Percentiles rank a stretch among this genome's conserved stretches.
phyloP scores from a whole-genome alignment of 2,797 vertebrate genomes.

The Chelon auratus region DNA sequence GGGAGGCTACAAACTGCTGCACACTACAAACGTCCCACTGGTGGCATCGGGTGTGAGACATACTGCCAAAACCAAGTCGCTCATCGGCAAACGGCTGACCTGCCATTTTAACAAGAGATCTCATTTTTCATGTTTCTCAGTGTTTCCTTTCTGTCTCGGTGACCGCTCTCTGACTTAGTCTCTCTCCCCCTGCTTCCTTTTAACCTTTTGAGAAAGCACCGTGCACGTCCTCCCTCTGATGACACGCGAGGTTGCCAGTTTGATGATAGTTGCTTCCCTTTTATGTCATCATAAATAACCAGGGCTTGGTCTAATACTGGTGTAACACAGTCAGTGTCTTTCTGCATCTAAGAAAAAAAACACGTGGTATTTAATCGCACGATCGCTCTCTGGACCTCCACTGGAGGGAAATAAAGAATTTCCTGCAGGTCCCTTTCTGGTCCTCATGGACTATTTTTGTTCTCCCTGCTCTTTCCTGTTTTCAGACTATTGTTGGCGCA shows the following conservation, averaged over 20 bases:
- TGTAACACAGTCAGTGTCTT: background rate
- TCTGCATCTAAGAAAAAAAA: background rate
- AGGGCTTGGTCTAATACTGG: background rate
- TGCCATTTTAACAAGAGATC: background rate
- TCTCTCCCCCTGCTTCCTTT: background rate
- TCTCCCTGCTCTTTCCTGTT: conserved; percentile 53
- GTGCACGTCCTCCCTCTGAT: background rate
- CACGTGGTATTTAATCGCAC: background rate
- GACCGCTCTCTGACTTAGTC: background rate
- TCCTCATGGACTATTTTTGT: conserved; percentile 41
- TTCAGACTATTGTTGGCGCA: conserved; percentile 58
- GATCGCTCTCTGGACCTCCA: background rate
- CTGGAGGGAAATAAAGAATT: conserved; percentile 22
- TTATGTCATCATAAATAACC: background rate
- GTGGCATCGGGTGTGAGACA: too few species aligned
- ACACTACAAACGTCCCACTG: too few species aligned
- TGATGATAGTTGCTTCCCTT: background rate
- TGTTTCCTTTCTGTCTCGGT: background rate
- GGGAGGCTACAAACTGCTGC: too few species aligned
- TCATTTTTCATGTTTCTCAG: background rate
- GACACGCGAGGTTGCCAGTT: background rate
- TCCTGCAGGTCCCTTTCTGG: conserved; percentile 43
- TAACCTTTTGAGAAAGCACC: background rate
- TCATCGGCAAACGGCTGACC: background rate
- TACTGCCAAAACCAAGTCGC: too few species aligned